Evolutionary conservation across 2,888 invertebrate species (phyloP), one percentile per base, ranked within the genome.

Genomic region (Eilema depressum): DNA sequence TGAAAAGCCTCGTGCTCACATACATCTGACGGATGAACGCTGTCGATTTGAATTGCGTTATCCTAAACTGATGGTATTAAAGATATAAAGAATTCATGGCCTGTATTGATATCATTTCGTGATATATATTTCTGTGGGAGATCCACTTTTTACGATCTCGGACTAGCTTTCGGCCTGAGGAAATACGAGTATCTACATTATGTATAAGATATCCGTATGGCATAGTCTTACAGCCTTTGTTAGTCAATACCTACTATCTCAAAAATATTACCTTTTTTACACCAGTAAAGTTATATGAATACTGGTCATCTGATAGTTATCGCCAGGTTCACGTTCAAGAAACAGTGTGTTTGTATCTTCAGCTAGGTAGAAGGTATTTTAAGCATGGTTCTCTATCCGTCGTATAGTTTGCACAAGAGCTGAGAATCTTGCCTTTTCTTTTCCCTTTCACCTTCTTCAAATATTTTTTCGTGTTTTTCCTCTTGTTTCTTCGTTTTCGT

Each of bases 41-140:
- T 59, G 41, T 64, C 33, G 56, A 66, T 66, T 60, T 69, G 53
- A 69, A 65, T 65, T 65, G 30, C 53, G 26, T 53, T 69, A 64
- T 47, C 53, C 69, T 65, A 65, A 69, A 23, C 64, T 53, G 47
- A 65, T 56, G 65, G 20, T 65, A 65, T 61, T 65, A 69, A 65
- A 63, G 63, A 69, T 64, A 69, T 64, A 41, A 64, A 63, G 57
- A 23, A 68, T 68, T 63, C n/a, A 59, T 68, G 17, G 26, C 10
- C 14, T 68, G 41, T 56, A 62, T 64, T 68, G 63, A 63, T 33
- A 63, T 37, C 56, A 33, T 68, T 68, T 63, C 30, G 63, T 25
- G 26, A 57, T 47, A 28, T 20, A 53, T 41, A 28, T 41, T 64
- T 47, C 63, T 41, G 41, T 47, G n/a, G 20, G 8, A 61, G 26